These are phyloP conservation scores for Hybos culiciformis DNA, from an alignment of 2,888 invertebrate species.

Conservation along the genomic window DNA sequence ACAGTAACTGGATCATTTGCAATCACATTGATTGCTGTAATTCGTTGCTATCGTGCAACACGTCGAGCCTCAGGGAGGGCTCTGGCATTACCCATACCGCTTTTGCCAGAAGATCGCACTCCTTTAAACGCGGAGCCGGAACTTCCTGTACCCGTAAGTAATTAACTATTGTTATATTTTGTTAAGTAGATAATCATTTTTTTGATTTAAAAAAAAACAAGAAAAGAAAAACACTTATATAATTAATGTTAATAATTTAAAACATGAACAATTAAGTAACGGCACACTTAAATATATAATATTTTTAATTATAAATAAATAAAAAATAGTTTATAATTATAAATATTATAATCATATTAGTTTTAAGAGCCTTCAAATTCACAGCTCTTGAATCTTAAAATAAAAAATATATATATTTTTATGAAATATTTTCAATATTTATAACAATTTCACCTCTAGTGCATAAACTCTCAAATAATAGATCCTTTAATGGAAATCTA, in stretches of 20 bases:
- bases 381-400: not conserved
- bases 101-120: slow-evolving; percentile 27
- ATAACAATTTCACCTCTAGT: slow-evolving; percentile 5
- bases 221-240: not conserved
- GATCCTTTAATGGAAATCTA: slow-evolving; percentile 11
- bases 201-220: not conserved
- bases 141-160: slow-evolving; percentile 38
- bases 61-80: slow-evolving; percentile 24
- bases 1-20: slow-evolving; percentile 26
- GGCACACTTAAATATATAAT: too few relatives aligned
- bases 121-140: slow-evolving; percentile 37
- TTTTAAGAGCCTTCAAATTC: not conserved
- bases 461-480: slow-evolving; percentile 14
- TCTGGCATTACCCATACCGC: slow-evolving; percentile 34
- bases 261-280: too few relatives aligned
- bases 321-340: not conserved
- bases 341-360: not conserved
- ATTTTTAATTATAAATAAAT: not conserved
- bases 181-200: not conserved
- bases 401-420: not conserved
- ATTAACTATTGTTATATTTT: not conserved
- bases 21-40: slow-evolving; percentile 27
- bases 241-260: too few relatives aligned
- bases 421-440: not conserved
- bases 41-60: slow-evolving; percentile 15